Evolutionary conservation across 2,888 invertebrate species (phyloP).

Genomic region (Chouioia cunea): DNA sequence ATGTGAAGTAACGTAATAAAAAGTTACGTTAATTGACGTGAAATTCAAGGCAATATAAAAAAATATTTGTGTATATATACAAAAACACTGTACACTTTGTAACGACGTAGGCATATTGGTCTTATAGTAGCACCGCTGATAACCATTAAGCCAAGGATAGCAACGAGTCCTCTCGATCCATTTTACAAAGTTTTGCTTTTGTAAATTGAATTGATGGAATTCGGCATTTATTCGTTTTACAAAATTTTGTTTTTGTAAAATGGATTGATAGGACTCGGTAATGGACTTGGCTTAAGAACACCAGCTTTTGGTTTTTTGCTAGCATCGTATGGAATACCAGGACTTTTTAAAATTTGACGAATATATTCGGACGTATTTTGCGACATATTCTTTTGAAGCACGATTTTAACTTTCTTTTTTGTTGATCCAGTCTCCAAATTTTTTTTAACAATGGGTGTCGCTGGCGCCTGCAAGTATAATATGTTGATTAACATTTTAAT

Average conservation of each 20-base stretch:
- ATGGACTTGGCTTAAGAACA: slow-evolving; percentile 77
- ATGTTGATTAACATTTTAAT: background rate
- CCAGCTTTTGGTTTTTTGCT: slow-evolving; percentile 78
- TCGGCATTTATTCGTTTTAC: too few relatives aligned
- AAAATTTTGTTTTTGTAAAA: slow-evolving; percentile 74
- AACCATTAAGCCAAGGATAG: too few relatives aligned
- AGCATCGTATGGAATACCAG: slow-evolving; percentile 82
- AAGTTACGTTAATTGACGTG: too few relatives aligned
- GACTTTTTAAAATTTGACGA: slow-evolving; percentile 78
- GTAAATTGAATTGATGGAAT: too few relatives aligned
- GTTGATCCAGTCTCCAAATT: slow-evolving; percentile 44
- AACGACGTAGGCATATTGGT: too few relatives aligned
- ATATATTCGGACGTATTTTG: slow-evolving; percentile 83
- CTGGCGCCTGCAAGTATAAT: slow-evolving; percentile 30
- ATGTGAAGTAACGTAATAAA: too few relatives aligned
- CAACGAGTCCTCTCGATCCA: too few relatives aligned
- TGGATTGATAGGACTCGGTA: slow-evolving; percentile 82
- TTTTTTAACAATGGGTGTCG: background rate
- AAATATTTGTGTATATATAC: too few relatives aligned
- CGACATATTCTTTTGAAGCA: slow-evolving; percentile 77
- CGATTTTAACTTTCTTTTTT: slow-evolving; percentile 81
- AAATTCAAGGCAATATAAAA: too few relatives aligned
- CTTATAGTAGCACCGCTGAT: too few relatives aligned
- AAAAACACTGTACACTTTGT: too few relatives aligned
- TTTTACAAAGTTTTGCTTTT: too few relatives aligned